These are phyloP conservation scores for Steinernema feltiae DNA, from an alignment of 1,140 invertebrate genomes.

Conservation along the genomic window DNA sequence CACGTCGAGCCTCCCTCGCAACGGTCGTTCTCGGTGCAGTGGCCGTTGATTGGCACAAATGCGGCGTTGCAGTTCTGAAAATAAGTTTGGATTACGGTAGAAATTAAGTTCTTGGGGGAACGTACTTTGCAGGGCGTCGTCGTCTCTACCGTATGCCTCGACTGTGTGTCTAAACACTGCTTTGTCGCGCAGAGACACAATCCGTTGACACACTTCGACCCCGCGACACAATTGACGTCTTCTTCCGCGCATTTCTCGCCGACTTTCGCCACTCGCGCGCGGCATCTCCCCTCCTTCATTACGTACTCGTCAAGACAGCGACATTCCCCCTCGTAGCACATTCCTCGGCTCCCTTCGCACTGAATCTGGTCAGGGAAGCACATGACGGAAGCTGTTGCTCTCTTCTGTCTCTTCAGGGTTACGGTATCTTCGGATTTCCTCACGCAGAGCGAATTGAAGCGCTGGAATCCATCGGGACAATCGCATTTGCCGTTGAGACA, in stretches of 20 bases:
- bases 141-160: neutral
- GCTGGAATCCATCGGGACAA: conserved; percentile 7
- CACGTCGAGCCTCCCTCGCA: conserved; percentile 37
- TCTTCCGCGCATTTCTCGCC: conserved; percentile 15
- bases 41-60: conserved; percentile 30
- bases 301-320: conserved; percentile 16
- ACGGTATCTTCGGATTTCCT: neutral
- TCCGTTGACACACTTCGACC: conserved; percentile 23
- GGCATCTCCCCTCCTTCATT: conserved; percentile 5
- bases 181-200: conserved; percentile 23
- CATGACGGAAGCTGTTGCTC: neutral
- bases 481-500: conserved; percentile 21
- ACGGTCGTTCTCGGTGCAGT: conserved; percentile 25
- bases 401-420: neutral
- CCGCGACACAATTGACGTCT: neutral
- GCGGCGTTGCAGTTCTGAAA: conserved; percentile 18
- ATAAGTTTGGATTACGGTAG: neutral
- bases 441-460: neutral
- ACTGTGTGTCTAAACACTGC: neutral
- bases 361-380: conserved; percentile 1
- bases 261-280: neutral
- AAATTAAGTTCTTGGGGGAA: neutral
- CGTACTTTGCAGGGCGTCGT: neutral
- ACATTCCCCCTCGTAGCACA: conserved; percentile 21
- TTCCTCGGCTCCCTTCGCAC: conserved; percentile 14